phyloP scores from a whole-genome alignment of 2,888 invertebrate genomes.

The Meganola albula region DNA sequence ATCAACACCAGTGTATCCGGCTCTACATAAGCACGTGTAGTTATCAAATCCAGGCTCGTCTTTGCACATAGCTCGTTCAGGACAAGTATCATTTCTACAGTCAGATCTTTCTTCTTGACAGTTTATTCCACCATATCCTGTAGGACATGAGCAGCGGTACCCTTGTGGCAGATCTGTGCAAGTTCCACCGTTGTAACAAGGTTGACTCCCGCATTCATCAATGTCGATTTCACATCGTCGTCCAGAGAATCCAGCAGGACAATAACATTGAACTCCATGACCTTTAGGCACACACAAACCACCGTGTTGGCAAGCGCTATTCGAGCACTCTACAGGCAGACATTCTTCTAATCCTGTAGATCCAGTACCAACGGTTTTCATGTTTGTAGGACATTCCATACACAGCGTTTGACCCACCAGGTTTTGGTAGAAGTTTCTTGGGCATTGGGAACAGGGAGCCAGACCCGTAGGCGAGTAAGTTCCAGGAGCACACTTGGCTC shows the following conservation, averaged over 20 bases:
- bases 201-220: constrained; percentile 95
- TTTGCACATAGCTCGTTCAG: constrained; percentile 97
- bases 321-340: constrained; percentile 90
- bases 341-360: constrained; percentile 91
- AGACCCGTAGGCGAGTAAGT: constrained; percentile 95
- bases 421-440: constrained; percentile 94
- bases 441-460: constrained; percentile 95
- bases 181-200: constrained; percentile 94
- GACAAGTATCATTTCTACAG: constrained; percentile 93
- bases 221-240: constrained; percentile 95
- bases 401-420: constrained; percentile 90
- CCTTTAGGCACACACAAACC: constrained; percentile 93
- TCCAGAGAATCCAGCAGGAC: constrained; percentile 96
- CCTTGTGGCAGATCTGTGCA: constrained; percentile 96
- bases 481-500: constrained; percentile 93
- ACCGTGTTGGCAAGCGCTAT: constrained; percentile 93
- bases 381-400: constrained; percentile 93
- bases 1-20: constrained; percentile 95
- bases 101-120: constrained; percentile 96
- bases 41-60: constrained; percentile 94
- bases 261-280: constrained; percentile 93
- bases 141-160: constrained; percentile 91
- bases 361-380: constrained; percentile 89
- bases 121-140: constrained; percentile 93
- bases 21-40: constrained; percentile 93